Conservation (phyloP, 2,113 vertebrate species). For the Gallinago jamesoni region DNA sequence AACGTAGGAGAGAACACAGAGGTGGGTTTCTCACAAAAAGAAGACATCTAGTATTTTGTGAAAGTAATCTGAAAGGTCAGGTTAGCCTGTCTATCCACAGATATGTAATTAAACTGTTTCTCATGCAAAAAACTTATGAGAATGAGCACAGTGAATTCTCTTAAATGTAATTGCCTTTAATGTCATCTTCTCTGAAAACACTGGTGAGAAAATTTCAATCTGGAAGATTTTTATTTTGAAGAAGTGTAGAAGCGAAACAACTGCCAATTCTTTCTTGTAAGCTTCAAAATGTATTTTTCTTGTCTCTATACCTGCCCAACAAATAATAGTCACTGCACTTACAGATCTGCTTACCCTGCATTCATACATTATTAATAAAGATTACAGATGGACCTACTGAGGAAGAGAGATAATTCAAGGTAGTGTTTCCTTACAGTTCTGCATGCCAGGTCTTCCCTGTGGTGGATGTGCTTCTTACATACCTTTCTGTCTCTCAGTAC, state of each 20-base stretch:
- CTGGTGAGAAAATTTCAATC: not conserved
- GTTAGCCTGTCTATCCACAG: not conserved
- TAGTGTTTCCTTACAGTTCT: not conserved
- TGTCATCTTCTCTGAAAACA: not conserved
- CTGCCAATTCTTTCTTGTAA: not conserved
- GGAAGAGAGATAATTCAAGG: not conserved
- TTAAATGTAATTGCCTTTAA: not conserved
- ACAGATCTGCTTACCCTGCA: not conserved
- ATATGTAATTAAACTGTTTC: not conserved
- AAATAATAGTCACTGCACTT: not conserved
- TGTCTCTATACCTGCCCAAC: not conserved
- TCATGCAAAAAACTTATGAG: not conserved
- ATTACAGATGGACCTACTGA: not conserved
- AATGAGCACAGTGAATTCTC: not conserved
- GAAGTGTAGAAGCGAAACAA: not conserved
- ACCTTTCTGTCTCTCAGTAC: not conserved
- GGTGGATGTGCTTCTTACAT: not conserved
- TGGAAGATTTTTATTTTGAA: not conserved
- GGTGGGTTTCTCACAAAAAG: not conserved
- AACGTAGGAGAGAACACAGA: not conserved
- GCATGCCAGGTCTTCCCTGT: not conserved
- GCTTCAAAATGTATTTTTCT: not conserved
- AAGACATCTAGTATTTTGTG: not conserved
- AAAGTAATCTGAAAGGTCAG: not conserved
- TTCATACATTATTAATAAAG: not conserved